phyloP scores from a whole-genome alignment of 2,888 invertebrate species.

The Hypselothyrea guttata region DNA sequence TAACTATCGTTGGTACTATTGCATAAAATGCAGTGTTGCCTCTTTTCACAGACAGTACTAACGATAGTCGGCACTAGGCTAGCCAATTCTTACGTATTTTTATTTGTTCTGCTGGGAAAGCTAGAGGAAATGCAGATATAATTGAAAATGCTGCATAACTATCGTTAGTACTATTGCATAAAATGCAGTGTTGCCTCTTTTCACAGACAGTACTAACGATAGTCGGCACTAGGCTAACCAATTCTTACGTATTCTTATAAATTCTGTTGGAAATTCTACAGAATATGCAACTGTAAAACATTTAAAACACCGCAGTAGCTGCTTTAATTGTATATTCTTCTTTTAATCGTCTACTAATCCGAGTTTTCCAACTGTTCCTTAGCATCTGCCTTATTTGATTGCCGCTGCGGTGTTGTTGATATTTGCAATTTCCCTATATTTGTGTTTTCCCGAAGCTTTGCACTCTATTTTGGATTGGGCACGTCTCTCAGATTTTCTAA shows the following conservation, averaged over 20 bases:
- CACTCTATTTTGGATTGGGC: conserved; percentile 7
- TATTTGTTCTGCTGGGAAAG: conserved; percentile 35
- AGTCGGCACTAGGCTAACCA: too few relatives aligned
- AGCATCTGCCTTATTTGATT: conserved; percentile 17
- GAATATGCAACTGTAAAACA: too few relatives aligned
- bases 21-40: too few relatives aligned
- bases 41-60: neutral
- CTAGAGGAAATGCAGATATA: too few relatives aligned
- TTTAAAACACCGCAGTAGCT: conserved; percentile 13
- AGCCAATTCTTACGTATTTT: too few relatives aligned
- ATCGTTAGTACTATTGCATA: neutral
- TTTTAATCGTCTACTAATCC: conserved; percentile 27
- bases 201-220: too few relatives aligned
- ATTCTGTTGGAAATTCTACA: too few relatives aligned
- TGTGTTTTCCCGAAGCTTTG: conserved; percentile 4
- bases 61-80: neutral
- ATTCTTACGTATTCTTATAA: too few relatives aligned
- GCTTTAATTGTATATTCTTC: neutral
- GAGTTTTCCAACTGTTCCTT: conserved; percentile 5
- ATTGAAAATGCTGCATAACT: neutral
- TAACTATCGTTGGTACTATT: neutral
- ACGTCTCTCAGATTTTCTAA: neutral
- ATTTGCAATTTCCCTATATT: conserved; percentile 6
- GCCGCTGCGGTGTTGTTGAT: conserved; percentile 17
- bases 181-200: neutral